phyloP scores from a whole-genome alignment of 2,113 vertebrate genomes.

The Piliocolobus tephrosceles region DNA sequence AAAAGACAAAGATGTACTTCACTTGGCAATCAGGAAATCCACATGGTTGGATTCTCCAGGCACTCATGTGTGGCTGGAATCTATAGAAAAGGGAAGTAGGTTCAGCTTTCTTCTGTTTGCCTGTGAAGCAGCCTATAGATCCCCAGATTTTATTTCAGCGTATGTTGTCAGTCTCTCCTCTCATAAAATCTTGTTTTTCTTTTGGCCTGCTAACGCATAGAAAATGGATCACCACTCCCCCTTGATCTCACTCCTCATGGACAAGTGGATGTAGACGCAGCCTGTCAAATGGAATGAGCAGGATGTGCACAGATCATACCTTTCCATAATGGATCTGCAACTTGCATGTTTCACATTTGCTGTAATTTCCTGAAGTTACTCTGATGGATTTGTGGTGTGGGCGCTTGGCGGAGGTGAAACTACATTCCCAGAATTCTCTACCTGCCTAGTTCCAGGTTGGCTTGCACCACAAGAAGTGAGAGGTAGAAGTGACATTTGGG shows the following conservation, averaged over 20 bases:
- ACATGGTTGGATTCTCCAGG: neutral
- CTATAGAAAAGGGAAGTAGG: neutral
- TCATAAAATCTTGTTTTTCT: neutral
- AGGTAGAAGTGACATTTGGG: fast-evolving
- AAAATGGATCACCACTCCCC: neutral
- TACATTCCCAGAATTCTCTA: neutral
- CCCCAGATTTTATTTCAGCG: neutral
- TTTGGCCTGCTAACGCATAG: neutral
- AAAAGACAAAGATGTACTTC: constrained; percentile 72
- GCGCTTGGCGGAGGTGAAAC: neutral
- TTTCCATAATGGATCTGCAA: neutral
- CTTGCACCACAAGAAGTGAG: neutral
- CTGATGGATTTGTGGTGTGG: neutral
- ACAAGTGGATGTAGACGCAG: neutral
- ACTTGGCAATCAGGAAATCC: constrained; percentile 43
- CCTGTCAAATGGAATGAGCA: neutral
- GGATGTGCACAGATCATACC: neutral
- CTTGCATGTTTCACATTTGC: neutral
- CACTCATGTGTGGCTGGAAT: neutral
- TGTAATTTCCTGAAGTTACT: neutral
- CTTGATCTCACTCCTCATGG: neutral
- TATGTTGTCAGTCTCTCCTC: neutral
- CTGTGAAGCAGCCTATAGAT: neutral
- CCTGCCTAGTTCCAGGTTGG: neutral
- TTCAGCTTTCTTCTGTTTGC: constrained; percentile 53